Conservation (phyloP, 2,113 vertebrate species). For the Aptenodytes forsteri region DNA sequence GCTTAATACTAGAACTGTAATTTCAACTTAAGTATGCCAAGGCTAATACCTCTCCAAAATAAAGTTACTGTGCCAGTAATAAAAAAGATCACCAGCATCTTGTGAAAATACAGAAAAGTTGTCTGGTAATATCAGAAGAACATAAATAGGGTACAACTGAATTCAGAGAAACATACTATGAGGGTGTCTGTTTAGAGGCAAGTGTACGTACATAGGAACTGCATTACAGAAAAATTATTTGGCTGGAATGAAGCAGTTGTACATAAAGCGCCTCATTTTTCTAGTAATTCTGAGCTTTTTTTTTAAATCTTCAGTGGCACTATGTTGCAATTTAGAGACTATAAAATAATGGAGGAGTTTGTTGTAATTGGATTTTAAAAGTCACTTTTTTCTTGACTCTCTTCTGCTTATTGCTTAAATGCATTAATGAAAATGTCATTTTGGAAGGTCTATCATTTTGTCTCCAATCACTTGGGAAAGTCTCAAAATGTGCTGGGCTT, state of each 20-base stretch:
- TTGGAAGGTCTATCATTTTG: not conserved
- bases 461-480: not conserved
- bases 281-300: not conserved
- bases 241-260: not conserved
- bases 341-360: not conserved
- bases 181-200: not conserved
- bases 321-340: not conserved
- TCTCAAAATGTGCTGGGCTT: not conserved
- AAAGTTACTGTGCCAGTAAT: not conserved
- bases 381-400: not conserved
- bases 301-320: not conserved
- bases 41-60: not conserved
- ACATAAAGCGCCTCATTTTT: not conserved
- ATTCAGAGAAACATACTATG: not conserved
- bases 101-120: not conserved
- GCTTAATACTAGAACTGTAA: not conserved
- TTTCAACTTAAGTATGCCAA: not conserved
- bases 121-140: not conserved
- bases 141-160: not conserved
- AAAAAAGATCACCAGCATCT: not conserved
- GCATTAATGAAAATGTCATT: not conserved
- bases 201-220: not conserved
- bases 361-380: not conserved
- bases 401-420: not conserved
- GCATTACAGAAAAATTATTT: not conserved